These are phyloP conservation scores for Pinctada fucata DNA, from an alignment of 2,888 invertebrate genomes.

Conservation along the genomic window DNA sequence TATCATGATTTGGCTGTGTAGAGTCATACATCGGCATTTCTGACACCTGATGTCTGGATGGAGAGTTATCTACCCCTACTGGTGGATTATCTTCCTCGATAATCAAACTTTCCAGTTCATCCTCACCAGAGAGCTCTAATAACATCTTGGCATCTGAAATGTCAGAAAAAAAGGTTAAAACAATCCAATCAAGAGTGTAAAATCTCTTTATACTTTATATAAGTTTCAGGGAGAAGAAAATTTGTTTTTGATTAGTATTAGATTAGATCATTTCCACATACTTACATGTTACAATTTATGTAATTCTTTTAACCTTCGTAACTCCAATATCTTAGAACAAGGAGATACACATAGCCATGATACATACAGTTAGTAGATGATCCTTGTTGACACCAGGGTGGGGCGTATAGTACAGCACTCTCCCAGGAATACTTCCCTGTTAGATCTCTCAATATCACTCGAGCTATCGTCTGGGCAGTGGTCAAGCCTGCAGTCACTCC, in stretches of 20 bases:
- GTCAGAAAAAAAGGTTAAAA: not conserved
- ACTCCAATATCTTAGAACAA: no score
- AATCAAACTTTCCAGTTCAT: constrained; percentile 62
- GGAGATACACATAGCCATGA: no score
- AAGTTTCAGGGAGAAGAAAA: not conserved
- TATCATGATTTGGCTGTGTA: constrained; percentile 91
- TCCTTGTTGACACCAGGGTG: constrained; percentile 72
- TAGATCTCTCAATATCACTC: constrained; percentile 91
- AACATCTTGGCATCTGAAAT: constrained; percentile 61
- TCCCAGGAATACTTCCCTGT: constrained; percentile 98
- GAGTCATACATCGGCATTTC: constrained; percentile 89
- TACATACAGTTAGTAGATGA: constrained; percentile 70
- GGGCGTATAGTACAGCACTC: constrained; percentile 88
- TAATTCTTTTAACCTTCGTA: no score
- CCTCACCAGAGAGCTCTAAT: constrained; percentile 55
- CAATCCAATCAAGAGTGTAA: not conserved
- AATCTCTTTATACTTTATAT: not conserved
- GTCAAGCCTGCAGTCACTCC: constrained; percentile 87
- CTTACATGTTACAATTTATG: no score
- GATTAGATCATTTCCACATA: no score
- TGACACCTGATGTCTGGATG: constrained; percentile 72
- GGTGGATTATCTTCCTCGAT: constrained; percentile 57
- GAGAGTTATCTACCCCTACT: not conserved
- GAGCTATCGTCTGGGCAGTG: constrained; percentile 87
- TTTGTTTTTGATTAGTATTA: not conserved